Percentiles rank a stretch among this genome's conserved stretches.
phyloP scores from a whole-genome alignment of 1,140 invertebrate species.

The Drosophila pachea region DNA sequence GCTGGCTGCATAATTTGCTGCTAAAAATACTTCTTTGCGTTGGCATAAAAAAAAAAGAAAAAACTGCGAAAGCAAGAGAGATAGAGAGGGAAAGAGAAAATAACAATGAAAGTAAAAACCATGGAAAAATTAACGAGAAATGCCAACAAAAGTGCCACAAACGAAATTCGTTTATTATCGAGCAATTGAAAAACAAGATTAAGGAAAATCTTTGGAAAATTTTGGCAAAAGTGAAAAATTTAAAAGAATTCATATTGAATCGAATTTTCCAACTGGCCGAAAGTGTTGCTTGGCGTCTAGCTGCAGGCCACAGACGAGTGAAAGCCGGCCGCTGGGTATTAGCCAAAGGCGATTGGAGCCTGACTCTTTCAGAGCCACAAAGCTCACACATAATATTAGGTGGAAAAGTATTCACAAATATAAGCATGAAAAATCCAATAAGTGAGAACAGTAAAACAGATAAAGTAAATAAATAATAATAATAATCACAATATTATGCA shows the following conservation, averaged over 20 bases:
- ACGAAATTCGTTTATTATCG: background rate
- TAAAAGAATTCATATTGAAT: too few relatives aligned
- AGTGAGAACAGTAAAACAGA: too few relatives aligned
- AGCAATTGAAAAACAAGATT: too few relatives aligned
- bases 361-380: background rate
- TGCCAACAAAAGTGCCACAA: constrained; percentile 1
- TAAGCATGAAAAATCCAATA: too few relatives aligned
- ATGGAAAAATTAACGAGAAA: background rate
- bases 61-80: constrained; percentile 10
- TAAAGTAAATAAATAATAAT: background rate
- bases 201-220: too few relatives aligned
- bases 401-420: too few relatives aligned
- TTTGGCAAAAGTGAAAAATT: too few relatives aligned
- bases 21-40: constrained; percentile 69
- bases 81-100: constrained; percentile 7
- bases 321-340: too few relatives aligned
- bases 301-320: too few relatives aligned
- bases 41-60: constrained; percentile 26
- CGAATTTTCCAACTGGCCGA: too few relatives aligned
- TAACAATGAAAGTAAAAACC: constrained; percentile 4
- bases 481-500: background rate
- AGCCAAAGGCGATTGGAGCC: background rate
- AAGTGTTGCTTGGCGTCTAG: too few relatives aligned
- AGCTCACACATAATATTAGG: background rate
- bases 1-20: constrained; percentile 58